These are phyloP conservation scores for Mastacembelus armatus DNA, from an alignment of 2,797 vertebrate genomes.

Conservation along the genomic window DNA sequence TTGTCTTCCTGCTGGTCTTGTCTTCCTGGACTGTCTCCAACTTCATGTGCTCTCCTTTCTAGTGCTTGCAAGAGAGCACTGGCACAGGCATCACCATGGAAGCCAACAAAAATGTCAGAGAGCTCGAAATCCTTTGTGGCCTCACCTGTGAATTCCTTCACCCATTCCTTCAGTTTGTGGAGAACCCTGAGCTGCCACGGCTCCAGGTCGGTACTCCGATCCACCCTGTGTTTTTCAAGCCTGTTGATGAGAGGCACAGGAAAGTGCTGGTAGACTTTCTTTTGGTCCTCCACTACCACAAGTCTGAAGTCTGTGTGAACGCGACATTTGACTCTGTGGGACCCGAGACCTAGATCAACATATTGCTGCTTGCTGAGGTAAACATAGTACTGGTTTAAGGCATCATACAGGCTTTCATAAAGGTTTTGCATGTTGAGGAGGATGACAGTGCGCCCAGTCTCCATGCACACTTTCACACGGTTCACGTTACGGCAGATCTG, in stretches of 20 bases:
- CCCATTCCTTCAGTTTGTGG: slow-evolving; percentile 77
- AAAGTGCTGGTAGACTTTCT: slow-evolving; percentile 85
- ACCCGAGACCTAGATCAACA: slow-evolving; percentile 87
- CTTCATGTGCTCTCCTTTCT: slow-evolving; percentile 25
- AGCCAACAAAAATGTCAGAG: slow-evolving; percentile 83
- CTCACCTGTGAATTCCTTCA: slow-evolving; percentile 57
- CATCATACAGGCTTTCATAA: slow-evolving; percentile 87
- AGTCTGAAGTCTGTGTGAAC: slow-evolving; percentile 83
- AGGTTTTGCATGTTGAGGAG: slow-evolving; percentile 87
- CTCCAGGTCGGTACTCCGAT: slow-evolving; percentile 82
- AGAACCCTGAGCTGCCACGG: slow-evolving; percentile 73
- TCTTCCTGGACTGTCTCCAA: neutral
- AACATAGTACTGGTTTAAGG: slow-evolving; percentile 87
- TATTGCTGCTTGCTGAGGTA: slow-evolving; percentile 84
- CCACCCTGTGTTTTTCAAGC: slow-evolving; percentile 86
- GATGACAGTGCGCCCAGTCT: slow-evolving; percentile 84
- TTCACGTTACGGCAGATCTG: slow-evolving; percentile 87
- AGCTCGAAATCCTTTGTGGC: slow-evolving; percentile 54
- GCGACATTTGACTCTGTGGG: slow-evolving; percentile 87
- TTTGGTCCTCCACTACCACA: slow-evolving; percentile 85
- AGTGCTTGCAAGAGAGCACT: slow-evolving; percentile 80
- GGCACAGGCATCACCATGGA: slow-evolving; percentile 82
- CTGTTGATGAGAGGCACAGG: slow-evolving; percentile 87
- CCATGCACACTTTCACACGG: slow-evolving; percentile 87
- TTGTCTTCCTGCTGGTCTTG: slow-evolving; percentile 17